phyloP scores from a whole-genome alignment of 64 coral and sea anemone genomes.

The Astreopora myriophthalma region DNA sequence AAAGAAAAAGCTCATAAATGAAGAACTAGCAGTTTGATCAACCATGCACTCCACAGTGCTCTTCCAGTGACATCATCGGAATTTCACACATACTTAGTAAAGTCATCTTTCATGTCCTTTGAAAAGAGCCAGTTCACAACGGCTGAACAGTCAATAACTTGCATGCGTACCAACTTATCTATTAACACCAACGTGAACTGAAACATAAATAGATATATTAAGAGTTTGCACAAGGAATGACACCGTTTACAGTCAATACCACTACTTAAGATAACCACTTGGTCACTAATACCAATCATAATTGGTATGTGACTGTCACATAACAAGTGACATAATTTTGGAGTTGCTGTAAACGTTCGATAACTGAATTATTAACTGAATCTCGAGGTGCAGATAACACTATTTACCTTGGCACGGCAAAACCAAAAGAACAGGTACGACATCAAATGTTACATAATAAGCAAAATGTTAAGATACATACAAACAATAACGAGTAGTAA shows the following conservation, averaged over 20 bases:
- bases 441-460: too few relatives aligned
- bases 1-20: not conserved
- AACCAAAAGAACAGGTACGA: not conserved
- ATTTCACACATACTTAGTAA: conserved; percentile 74
- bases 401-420: not conserved
- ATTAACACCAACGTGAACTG: conserved; percentile 84
- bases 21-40: too few relatives aligned
- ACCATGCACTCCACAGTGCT: too few relatives aligned
- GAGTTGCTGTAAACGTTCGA: not conserved
- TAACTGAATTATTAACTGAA: not conserved
- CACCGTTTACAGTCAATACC: too few relatives aligned
- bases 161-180: conserved; percentile 81
- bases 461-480: too few relatives aligned
- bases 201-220: not conserved
- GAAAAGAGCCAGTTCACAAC: conserved; percentile 96
- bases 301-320: too few relatives aligned
- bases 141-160: conserved; percentile 82
- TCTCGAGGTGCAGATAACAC: too few relatives aligned
- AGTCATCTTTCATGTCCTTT: conserved; percentile 93
- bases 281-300: too few relatives aligned
- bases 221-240: not conserved
- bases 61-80: too few relatives aligned
- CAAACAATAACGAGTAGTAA: too few relatives aligned
- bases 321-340: too few relatives aligned
- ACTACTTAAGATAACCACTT: not conserved